A percentile compares a stretch with the other conserved stretches of the same genome.
phyloP scores from a whole-genome alignment of 2,113 vertebrate species.

The Psilopsiagon aurifrons region DNA sequence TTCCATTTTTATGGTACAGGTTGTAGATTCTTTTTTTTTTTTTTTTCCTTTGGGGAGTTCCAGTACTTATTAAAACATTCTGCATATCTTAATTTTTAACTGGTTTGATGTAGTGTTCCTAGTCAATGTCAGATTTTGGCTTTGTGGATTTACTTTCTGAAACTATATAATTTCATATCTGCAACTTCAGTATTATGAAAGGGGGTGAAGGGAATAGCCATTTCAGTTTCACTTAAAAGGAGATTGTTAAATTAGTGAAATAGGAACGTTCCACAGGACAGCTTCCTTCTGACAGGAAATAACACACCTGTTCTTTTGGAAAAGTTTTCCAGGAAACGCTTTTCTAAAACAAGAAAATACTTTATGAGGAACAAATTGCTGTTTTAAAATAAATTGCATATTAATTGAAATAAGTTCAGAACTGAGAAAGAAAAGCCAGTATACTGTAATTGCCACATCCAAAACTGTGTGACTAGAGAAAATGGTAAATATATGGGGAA shows the following conservation, averaged over 20 bases:
- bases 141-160: not conserved
- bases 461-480: not conserved
- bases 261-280: not conserved
- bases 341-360: not conserved
- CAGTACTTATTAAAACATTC: not conserved
- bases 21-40: not conserved
- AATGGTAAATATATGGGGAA: not conserved
- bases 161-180: not conserved
- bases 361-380: not conserved
- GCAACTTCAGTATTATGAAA: not conserved
- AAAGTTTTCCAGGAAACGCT: not conserved
- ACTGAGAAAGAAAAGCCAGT: not conserved
- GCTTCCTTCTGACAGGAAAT: not conserved
- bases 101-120: not conserved
- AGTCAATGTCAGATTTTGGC: not conserved
- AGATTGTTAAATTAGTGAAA: not conserved
- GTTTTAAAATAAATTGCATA: not conserved
- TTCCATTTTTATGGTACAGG: not conserved
- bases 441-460: not conserved
- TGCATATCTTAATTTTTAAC: not conserved
- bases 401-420: not conserved
- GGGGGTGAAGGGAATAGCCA: not conserved
- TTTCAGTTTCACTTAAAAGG: not conserved
- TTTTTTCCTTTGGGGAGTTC: not conserved
- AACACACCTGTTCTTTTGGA: not conserved